Evolutionary conservation across 2,797 vertebrate species (phyloP).

Genomic region (Thunnus albacares): DNA sequence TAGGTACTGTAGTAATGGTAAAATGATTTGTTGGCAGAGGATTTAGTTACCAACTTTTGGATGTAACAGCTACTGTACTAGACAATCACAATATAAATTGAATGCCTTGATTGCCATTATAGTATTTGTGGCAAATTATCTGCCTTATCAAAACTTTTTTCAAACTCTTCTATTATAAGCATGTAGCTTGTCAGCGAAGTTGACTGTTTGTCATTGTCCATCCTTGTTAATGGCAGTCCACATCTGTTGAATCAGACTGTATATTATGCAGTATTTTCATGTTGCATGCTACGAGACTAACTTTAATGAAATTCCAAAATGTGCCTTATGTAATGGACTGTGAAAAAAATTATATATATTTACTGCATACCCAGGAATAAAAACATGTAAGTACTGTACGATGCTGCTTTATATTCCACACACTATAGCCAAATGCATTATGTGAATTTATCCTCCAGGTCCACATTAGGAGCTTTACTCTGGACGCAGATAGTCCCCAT

Average conservation of each 20-base stretch:
- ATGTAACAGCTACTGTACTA: no score
- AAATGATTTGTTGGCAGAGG: no score
- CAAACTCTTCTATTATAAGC: neutral
- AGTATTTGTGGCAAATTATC: neutral
- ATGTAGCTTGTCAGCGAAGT: neutral
- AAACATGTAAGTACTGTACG: conserved; percentile 1
- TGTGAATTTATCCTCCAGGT: conserved; percentile 18
- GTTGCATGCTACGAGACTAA: neutral
- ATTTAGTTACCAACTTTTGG: no score
- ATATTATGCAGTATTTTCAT: neutral
- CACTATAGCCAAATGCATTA: neutral
- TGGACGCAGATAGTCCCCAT: conserved; percentile 9
- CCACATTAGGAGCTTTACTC: conserved; percentile 29
- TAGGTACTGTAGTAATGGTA: no score
- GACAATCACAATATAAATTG: no score
- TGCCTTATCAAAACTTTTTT: neutral
- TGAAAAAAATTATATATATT: neutral
- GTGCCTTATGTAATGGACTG: neutral
- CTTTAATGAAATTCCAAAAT: neutral
- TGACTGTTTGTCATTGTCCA: neutral
- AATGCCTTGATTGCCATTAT: neutral
- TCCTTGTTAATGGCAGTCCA: neutral
- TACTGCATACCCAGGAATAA: neutral
- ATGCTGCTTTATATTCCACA: neutral
- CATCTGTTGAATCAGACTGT: neutral